These are phyloP conservation scores for Cassiopea xamachana DNA, from an alignment of 30 jellyfish, hydroid and myxozoan species.

Conservation along the genomic window DNA sequence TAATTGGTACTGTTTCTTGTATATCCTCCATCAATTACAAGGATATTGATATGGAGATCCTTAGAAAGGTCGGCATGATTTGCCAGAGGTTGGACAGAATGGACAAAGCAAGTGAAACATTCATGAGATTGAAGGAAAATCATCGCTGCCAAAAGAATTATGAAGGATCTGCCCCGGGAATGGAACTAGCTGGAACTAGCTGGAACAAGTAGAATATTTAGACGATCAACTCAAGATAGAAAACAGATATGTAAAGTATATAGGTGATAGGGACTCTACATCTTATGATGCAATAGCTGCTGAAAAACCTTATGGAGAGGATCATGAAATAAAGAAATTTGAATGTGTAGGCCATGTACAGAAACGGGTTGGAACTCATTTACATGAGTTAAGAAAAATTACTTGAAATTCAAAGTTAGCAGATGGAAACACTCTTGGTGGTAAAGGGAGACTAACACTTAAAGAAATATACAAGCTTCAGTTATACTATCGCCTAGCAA, in stretches of 20 bases:
- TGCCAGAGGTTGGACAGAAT: constrained; percentile 2
- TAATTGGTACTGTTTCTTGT: constrained; percentile 29
- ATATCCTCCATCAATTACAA: constrained; percentile 10
- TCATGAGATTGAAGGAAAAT: not conserved
- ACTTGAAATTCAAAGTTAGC: constrained; percentile 8
- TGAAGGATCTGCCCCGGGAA: constrained; percentile 13
- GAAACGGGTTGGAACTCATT: constrained; percentile 30
- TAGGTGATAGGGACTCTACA: constrained; percentile 10
- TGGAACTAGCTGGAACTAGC: not conserved
- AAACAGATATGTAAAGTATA: not conserved
- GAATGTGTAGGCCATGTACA: constrained; percentile 41
- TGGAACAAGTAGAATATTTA: constrained; percentile 1
- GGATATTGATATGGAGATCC: constrained; percentile 12
- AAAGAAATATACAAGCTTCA: constrained; percentile 27
- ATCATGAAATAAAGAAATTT: constrained; percentile 3
- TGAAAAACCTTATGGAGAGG: constrained; percentile 26
- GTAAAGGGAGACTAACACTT: constrained; percentile 39
- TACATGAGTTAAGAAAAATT: not conserved
- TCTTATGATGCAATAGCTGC: constrained; percentile 4
- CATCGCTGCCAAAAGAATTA: constrained; percentile 16
- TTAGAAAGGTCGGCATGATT: not conserved
- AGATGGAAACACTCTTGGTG: constrained; percentile 49
- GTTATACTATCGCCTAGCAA: constrained; percentile 38
- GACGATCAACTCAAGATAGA: not conserved
- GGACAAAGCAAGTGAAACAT: not conserved